phyloP scores from a whole-genome alignment of 1,140 invertebrate species.

The Colletes latitarsis region DNA sequence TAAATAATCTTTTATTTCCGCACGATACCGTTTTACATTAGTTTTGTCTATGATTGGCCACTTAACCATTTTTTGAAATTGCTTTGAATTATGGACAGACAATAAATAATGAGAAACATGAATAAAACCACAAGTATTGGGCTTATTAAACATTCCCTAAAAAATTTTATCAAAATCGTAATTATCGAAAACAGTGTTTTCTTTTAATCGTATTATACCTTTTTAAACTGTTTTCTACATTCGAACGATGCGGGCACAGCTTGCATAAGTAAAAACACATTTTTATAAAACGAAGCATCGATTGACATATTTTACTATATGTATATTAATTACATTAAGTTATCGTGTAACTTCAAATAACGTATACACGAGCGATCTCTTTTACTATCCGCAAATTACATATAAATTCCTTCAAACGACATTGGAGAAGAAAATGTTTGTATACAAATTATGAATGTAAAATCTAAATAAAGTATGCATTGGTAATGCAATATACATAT shows the following conservation, averaged over 20 bases:
- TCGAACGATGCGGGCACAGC: constrained; percentile 61
- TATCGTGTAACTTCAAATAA: neutral
- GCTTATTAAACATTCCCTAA: constrained; percentile 80
- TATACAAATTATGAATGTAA: constrained; percentile 14
- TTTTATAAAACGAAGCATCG: constrained; percentile 62
- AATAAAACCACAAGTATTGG: constrained; percentile 80
- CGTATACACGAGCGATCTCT: neutral
- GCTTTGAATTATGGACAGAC: constrained; percentile 73
- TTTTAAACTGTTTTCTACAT: constrained; percentile 67
- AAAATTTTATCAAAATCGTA: constrained; percentile 38
- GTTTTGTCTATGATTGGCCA: constrained; percentile 80
- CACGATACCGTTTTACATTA: constrained; percentile 77
- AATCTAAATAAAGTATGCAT: neutral
- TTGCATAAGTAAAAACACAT: constrained; percentile 69
- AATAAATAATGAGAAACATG: constrained; percentile 81
- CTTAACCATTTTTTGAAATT: constrained; percentile 75
- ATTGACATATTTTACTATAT: constrained; percentile 7
- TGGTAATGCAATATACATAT: neutral
- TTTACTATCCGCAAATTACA: neutral
- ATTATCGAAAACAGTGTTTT: neutral
- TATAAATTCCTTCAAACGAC: neutral
- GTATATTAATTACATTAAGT: neutral
- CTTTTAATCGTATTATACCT: constrained; percentile 53
- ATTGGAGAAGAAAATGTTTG: constrained; percentile 15
- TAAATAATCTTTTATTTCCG: constrained; percentile 66